Percentiles rank a stretch among this genome's conserved stretches.
Evolutionary conservation across 2,113 vertebrate genomes (phyloP).

Genomic region (Myrmecophaga tridactyla): DNA sequence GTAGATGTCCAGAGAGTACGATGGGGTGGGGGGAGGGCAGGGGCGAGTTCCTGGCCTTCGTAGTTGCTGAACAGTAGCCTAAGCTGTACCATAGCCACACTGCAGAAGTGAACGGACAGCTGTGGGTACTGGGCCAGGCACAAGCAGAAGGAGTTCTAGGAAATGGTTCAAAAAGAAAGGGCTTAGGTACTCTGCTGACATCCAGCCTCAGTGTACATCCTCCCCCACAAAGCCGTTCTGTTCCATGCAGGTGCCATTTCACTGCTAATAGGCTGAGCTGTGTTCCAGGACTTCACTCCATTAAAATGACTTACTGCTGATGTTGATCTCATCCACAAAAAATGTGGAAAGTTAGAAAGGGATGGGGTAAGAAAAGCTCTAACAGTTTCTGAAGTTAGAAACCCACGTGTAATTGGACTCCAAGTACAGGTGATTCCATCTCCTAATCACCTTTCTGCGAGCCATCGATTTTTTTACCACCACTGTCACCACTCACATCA

Average conservation of each 20-base stretch:
- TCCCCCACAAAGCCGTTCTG: background rate
- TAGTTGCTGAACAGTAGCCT: no score
- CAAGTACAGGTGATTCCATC: no score
- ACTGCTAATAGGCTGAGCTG: background rate
- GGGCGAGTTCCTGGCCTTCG: background rate
- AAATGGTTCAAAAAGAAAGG: background rate
- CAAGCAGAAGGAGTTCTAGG: background rate
- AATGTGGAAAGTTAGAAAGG: background rate
- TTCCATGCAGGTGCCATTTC: background rate
- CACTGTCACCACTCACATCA: background rate
- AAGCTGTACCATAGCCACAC: background rate
- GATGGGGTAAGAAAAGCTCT: background rate
- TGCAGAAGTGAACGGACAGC: background rate
- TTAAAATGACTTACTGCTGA: background rate
- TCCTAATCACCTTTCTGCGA: background rate
- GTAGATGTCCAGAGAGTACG: background rate
- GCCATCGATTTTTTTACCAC: background rate
- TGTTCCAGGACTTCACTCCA: background rate
- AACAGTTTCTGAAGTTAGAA: background rate
- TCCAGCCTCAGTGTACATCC: background rate
- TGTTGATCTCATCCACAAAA: background rate
- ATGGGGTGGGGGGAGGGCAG: fast-evolving
- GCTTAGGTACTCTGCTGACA: background rate
- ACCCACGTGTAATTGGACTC: background rate
- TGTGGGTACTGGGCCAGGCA: background rate